phyloP scores from a whole-genome alignment of 2,113 vertebrate species.

The Pholis gunnellus region DNA sequence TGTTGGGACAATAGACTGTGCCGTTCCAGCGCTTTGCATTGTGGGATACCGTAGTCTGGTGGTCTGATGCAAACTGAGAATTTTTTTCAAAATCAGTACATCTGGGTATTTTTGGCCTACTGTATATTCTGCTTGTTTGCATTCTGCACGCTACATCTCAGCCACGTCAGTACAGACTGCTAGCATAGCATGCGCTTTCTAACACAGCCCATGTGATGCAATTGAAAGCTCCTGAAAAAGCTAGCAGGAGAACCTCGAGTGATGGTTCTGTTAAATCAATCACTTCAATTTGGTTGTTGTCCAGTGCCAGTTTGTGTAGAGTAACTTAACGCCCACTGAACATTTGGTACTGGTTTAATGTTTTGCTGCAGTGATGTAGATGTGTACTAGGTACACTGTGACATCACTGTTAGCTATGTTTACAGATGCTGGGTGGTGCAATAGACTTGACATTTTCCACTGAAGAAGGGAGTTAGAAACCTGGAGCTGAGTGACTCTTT shows the following conservation, averaged over 20 bases:
- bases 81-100: not conserved
- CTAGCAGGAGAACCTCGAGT: not conserved
- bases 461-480: not conserved
- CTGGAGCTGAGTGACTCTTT: not conserved
- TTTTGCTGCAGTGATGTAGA: too few species aligned
- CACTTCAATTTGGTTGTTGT: not conserved
- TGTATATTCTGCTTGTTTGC: not conserved
- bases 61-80: not conserved
- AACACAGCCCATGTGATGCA: not conserved
- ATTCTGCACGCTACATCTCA: not conserved
- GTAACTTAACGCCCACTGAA: not conserved
- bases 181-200: not conserved
- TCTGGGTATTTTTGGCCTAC: not conserved
- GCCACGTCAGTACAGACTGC: not conserved
- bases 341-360: not conserved
- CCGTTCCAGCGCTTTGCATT: not conserved
- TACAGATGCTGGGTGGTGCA: not conserved
- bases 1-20: not conserved
- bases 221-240: not conserved
- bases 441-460: too few species aligned
- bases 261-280: not conserved
- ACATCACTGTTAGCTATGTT: not conserved
- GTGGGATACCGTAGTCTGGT: not conserved
- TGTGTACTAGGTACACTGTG: not conserved
- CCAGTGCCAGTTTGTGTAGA: not conserved